Percentiles rank a stretch among this genome's conserved stretches.
Conservation (phyloP, 2,888 invertebrate species). For the Mactromeris polynyma region DNA sequence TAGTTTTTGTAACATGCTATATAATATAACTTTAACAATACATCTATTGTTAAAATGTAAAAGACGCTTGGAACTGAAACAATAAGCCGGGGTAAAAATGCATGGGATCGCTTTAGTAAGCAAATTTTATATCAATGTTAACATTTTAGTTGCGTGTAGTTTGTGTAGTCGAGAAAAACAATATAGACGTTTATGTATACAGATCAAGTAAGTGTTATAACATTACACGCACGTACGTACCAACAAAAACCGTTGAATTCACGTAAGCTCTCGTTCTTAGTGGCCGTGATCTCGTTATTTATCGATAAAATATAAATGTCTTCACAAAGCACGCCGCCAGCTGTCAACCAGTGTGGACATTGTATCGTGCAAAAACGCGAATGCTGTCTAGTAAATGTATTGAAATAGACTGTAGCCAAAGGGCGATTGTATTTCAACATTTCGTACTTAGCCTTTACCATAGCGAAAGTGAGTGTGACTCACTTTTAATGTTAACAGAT, state of each 20-base stretch:
- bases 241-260: not conserved
- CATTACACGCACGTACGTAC: not conserved
- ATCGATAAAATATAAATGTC: not conserved
- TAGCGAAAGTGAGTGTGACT: not conserved
- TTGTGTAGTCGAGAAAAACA: not conserved
- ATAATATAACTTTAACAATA: not conserved
- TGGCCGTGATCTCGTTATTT: not conserved
- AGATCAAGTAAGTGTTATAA: not conserved
- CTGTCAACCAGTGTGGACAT: not conserved
- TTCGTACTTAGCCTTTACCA: too few species aligned
- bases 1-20: not conserved
- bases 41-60: not conserved
- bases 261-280: not conserved
- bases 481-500: not conserved
- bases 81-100: not conserved
- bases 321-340: not conserved
- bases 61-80: not conserved
- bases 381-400: too few species aligned
- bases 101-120: not conserved
- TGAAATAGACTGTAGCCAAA: not conserved
- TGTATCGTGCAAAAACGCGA: too few species aligned
- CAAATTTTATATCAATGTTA: not conserved
- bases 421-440: not conserved
- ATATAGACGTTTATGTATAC: not conserved
- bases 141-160: not conserved